Evolutionary conservation across 2,888 invertebrate species (phyloP).

Genomic region (Dendrolimus pini): DNA sequence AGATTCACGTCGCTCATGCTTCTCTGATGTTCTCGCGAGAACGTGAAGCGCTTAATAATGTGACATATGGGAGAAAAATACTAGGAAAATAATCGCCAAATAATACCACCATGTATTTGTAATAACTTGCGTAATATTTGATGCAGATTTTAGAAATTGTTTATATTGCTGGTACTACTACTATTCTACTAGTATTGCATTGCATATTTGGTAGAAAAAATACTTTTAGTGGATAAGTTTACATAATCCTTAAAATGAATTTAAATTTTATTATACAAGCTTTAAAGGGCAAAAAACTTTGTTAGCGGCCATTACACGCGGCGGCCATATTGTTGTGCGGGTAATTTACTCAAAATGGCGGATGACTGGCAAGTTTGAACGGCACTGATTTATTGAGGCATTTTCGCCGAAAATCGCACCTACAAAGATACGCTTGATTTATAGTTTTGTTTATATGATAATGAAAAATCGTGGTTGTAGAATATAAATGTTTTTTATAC

Average conservation of each 20-base stretch:
- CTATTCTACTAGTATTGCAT: no score
- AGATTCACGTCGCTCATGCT: no score
- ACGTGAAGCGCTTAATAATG: no score
- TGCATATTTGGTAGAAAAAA: no score
- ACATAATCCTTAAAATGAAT: neutral
- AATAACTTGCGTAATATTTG: no score
- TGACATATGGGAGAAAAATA: no score
- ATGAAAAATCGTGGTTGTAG: neutral
- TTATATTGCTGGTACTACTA: no score
- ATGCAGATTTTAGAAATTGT: no score
- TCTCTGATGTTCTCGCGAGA: no score
- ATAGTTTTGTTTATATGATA: neutral
- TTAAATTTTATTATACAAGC: neutral
- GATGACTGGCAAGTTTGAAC: slow-evolving; percentile 32
- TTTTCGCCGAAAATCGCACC: slow-evolving; percentile 5
- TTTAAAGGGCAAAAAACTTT: neutral
- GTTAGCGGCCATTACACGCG: neutral
- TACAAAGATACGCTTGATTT: neutral
- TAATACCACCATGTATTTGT: no score
- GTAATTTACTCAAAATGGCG: slow-evolving; percentile 39
- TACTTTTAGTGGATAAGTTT: neutral
- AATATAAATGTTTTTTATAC: neutral
- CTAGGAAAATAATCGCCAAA: no score
- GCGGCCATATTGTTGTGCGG: slow-evolving; percentile 11
- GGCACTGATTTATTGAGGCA: slow-evolving; percentile 27